A percentile compares a stretch with the other conserved stretches of the same genome.
Conservation (phyloP, 2,888 invertebrate species). For the Petrophora chlorosata region DNA sequence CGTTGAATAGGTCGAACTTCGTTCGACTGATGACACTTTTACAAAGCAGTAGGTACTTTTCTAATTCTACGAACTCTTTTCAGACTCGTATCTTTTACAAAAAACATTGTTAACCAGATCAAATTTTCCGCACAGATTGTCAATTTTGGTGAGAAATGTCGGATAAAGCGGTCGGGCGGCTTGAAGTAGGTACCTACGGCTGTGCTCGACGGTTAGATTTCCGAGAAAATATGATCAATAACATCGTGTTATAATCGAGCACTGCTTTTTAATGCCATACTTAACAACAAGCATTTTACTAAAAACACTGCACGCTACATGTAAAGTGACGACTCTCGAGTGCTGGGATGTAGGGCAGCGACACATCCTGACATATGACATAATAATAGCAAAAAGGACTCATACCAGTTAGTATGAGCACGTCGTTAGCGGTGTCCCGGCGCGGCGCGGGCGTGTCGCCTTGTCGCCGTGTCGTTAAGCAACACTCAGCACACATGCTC, state of each 20-base stretch:
- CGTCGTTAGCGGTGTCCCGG: constrained; percentile 61
- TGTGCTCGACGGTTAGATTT: constrained; percentile 14
- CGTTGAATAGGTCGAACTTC: no score
- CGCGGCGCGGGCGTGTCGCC: no score
- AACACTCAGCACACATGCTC: constrained; percentile 60
- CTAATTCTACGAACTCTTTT: constrained; percentile 24
- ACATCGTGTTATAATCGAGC: constrained; percentile 13
- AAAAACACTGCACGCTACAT: not conserved
- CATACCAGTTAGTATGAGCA: constrained; percentile 36
- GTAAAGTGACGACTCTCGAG: constrained; percentile 4
- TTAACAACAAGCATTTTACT: constrained; percentile 18
- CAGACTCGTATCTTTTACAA: constrained; percentile 27
- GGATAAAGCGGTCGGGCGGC: constrained; percentile 6
- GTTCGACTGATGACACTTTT: not conserved
- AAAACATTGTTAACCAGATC: constrained; percentile 33
- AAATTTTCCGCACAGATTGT: constrained; percentile 34
- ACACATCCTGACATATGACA: constrained; percentile 20
- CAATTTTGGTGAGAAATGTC: constrained; percentile 25
- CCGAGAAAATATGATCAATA: constrained; percentile 22
- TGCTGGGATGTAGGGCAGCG: constrained; percentile 3
- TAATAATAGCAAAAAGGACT: constrained; percentile 28
- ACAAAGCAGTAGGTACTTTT: constrained; percentile 18
- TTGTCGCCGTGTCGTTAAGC: constrained; percentile 56
- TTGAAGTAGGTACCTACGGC: constrained; percentile 13
- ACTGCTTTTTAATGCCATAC: constrained; percentile 15